Evolutionary conservation across 2,888 invertebrate species (phyloP), one percentile per base, ranked within the genome.

Genomic region (Netelia inedita): DNA sequence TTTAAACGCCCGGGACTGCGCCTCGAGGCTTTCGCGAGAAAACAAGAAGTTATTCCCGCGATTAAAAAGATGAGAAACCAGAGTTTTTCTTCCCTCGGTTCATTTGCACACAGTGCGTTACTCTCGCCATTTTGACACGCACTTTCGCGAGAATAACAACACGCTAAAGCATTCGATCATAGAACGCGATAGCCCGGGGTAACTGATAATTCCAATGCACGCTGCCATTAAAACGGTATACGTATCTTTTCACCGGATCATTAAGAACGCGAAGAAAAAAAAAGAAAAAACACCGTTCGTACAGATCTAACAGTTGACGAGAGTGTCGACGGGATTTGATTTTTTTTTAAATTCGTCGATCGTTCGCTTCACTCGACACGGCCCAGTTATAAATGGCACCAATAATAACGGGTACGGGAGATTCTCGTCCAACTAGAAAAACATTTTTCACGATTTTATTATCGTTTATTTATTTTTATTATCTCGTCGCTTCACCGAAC

Each of bases 151-250:
- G 19, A 63, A 72, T 57, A 61, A 35, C 23, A 46, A 11, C 46
- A 19, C 61, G 53, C 8, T 46, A 10, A 28, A 66, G 63, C 57
- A 41, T 61, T 63, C 74, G 68, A 73, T 78, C 53, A 73, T 28
- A 55, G 19, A 61, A 14, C 10, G 35, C n/a, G 57, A 65, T 16
- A 46, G 53, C 57, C 21, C n/a, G 69, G 41, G 50, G 65, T 65
- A 46, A 63, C 19, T 19, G 61, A 57, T 71, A 50, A 28, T 68
- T 21, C 66, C 14, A 35, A 57, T 43, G 28, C 53, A 65, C 69
- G 50, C 53, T 53, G 71, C 43, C 59, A 69, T 85, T 78, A 85
- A 85, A 85, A 81, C 84, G 81, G 81, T 79, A 72, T 19, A 72
- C 59, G 28, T 61, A 50, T 73, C 66, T 75, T 76, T 55, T 72